Conservation (phyloP, 2,888 invertebrate genomes). For the Agrenia bidenticulata region DNA sequence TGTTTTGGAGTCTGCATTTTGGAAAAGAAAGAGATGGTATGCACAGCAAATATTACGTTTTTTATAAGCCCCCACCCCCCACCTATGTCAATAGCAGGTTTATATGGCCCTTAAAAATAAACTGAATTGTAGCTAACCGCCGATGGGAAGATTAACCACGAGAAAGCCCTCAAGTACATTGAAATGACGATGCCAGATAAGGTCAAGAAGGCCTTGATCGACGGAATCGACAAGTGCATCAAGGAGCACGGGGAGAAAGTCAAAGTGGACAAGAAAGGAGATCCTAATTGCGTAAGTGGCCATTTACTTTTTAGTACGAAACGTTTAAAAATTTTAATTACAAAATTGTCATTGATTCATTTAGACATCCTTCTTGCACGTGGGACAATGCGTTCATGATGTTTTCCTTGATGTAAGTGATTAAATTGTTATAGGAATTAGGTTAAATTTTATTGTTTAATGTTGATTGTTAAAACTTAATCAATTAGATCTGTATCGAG, state of each 20-base stretch:
- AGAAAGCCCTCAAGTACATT: slow-evolving; percentile 43
- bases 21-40: slow-evolving; percentile 47
- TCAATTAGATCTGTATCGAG: slow-evolving; percentile 8
- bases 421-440: neutral
- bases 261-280: slow-evolving; percentile 23
- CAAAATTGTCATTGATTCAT: neutral
- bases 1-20: slow-evolving; percentile 46
- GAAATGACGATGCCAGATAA: slow-evolving; percentile 46
- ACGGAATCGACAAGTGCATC: slow-evolving; percentile 48
- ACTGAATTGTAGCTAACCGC: slow-evolving; percentile 42
- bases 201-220: slow-evolving; percentile 37
- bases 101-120: too few relatives aligned
- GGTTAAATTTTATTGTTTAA: neutral
- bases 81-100: too few relatives aligned
- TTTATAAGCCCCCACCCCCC: too few relatives aligned
- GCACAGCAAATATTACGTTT: too few relatives aligned
- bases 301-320: neutral
- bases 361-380: slow-evolving; percentile 35
- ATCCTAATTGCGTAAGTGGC: slow-evolving; percentile 31
- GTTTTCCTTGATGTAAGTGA: slow-evolving; percentile 43
- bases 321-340: slow-evolving; percentile 1
- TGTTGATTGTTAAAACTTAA: neutral
- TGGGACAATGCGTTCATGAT: slow-evolving; percentile 45
- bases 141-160: slow-evolving; percentile 48
- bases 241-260: slow-evolving; percentile 45